phyloP scores from a whole-genome alignment of 1,140 invertebrate species.

The Phocides pigmalion region DNA sequence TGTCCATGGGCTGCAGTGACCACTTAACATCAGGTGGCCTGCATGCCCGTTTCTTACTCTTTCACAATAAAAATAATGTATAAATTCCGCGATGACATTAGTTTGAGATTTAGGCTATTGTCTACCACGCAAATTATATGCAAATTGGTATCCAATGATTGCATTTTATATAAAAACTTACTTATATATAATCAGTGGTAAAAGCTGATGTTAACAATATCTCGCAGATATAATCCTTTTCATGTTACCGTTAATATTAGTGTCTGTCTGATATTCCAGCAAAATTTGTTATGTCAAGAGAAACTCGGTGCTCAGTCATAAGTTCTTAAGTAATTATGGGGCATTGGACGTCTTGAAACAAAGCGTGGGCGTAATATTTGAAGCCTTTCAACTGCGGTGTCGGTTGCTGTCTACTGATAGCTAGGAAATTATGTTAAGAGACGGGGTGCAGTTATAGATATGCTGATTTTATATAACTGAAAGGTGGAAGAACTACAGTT shows the following conservation, averaged over 20 bases:
- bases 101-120: no score
- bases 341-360: neutral
- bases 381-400: constrained; percentile 6
- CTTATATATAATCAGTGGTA: no score
- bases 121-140: no score
- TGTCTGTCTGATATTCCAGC: constrained; percentile 6
- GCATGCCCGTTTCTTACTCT: no score
- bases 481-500: no score
- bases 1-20: no score
- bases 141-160: no score
- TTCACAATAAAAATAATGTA: no score
- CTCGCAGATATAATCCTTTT: neutral
- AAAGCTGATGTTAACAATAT: no score
- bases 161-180: no score
- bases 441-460: neutral
- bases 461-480: neutral
- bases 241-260: neutral
- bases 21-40: no score
- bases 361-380: constrained; percentile 13
- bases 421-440: constrained; percentile 6
- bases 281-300: constrained; percentile 16
- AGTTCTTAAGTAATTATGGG: constrained; percentile 1
- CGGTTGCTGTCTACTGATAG: constrained; percentile 5
- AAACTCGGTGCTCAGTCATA: constrained; percentile 19
- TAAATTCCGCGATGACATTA: no score